Evolutionary conservation across 2,888 invertebrate genomes (phyloP), one percentile per base, ranked within the genome.

Genomic region (Aquatica leii): DNA sequence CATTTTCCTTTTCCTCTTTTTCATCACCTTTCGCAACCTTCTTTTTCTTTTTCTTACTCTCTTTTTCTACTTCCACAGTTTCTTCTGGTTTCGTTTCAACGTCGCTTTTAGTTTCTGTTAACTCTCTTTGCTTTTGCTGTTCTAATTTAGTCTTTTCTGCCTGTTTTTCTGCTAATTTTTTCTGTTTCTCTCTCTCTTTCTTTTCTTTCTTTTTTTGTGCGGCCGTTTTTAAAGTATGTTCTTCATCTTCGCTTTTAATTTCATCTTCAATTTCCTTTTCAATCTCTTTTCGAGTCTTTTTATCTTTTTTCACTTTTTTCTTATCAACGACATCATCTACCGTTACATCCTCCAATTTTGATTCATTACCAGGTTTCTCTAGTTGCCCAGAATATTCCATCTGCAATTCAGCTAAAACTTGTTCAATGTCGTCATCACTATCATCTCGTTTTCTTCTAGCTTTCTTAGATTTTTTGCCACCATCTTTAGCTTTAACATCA

Each of bases 181-280:
- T 71, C 71, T 88, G 87, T 72, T 89, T 90, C 74, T 91, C 91
- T 12, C 92, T 86, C 80, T 94, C 93, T 73, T 93, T 94, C 74
- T 94, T 95, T 73, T 94, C 94, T 75, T 94, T 94, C 76, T 93
- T 94, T 82, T 95, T 95, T 77, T 94, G 93, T 1, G 94, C 93
- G 2, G 93, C 92, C 11, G 91, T 88, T 82, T 94, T 93, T 11
- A 92, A 85, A 0, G 90, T 88, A 34, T 83, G 76, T 14, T 83
- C 80, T 65, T 86, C 87, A 69, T 85, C 85, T 64, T 85, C 86
- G 69, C 86, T 59, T n/a, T 68, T 69, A 56, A 69, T 57, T 11
- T 49, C 55, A 48, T 60, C 55, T 54, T 52, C 21, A 51, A 63
- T 55, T 12, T 57, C 63, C 12, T 69, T 69, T 43, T 69, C 52